Conservation (phyloP, 2,797 vertebrate genomes). For the Acanthis flammea region DNA sequence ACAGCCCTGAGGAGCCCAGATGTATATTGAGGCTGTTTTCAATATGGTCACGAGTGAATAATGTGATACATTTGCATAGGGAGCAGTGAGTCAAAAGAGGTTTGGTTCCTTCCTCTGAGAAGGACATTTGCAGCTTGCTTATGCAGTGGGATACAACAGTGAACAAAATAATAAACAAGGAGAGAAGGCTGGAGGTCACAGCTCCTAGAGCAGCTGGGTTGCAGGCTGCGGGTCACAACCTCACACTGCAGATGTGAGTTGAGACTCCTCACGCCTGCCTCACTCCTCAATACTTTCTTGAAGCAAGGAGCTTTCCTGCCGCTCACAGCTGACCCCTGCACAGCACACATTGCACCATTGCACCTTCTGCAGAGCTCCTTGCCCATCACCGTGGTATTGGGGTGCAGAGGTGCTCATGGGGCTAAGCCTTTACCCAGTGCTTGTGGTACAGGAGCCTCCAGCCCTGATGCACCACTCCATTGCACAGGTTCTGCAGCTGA, state of each 20-base stretch:
- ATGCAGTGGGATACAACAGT: neutral
- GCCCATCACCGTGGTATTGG: fast-evolving
- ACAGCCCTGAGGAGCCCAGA: neutral
- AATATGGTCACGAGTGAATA: conserved; percentile 10
- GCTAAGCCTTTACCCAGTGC: neutral
- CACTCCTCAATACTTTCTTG: fast-evolving
- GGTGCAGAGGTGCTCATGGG: fast-evolving
- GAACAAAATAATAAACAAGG: conserved; percentile 44
- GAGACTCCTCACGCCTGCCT: neutral
- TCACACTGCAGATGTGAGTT: neutral
- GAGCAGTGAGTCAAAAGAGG: neutral
- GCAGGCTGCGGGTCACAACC: neutral
- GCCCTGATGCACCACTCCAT: fast-evolving
- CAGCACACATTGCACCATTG: fast-evolving
- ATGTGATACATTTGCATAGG: neutral
- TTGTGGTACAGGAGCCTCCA: neutral
- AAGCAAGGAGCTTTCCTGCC: neutral
- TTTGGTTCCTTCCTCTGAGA: neutral
- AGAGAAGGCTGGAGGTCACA: neutral
- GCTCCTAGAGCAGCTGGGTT: neutral
- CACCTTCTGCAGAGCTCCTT: neutral
- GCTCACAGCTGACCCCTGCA: fast-evolving
- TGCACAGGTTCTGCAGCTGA: neutral
- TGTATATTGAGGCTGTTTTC: neutral
- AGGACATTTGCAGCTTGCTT: neutral